Base-by-base conservation (phyloP, 2,113 vertebrate species). In the Nyctibius bracteatus region DNA sequence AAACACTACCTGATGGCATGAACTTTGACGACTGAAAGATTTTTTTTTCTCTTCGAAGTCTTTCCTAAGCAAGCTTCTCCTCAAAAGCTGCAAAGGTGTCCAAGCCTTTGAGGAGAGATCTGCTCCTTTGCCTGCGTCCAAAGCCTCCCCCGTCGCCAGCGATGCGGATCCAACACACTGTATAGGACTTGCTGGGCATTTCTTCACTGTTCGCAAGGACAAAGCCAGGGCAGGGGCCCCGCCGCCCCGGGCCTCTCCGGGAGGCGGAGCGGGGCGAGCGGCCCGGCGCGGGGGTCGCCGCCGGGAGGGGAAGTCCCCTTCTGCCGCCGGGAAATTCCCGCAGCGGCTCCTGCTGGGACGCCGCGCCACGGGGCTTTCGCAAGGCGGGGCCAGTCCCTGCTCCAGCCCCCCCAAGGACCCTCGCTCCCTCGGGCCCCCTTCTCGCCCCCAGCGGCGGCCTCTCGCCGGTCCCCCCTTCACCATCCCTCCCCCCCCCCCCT, bases 101-200 rank as follows among this genome's bases (percentile, higher is more conserved):
- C 7, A 19, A 19, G 66, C n/a, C 46, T 23, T 19, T 1, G 24
- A 20, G 28, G 39, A 23, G n/a, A 13, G 5, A 10, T 3, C 33
- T 0, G 59, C 58, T 3, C 52, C 67, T 24, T 0, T 4, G 31
- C 23, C 39, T 0, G 15, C 7, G 2, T 8, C 25, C 47, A 5
- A 22, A 47, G 58, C 80, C 49, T 4, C 46, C 46, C 44, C 9
- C 46, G 46, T 9, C 3, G 18, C 27, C n/a, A 23, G 22, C 22
- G 14, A 1, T 0, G 9, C 30, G 2, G 21, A 14, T 3, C 14
- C 65, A 7, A 2, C 46, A 6, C 44, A 3, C 21, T 2, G 0
- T 2, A 13, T 2, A 10, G 12, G 10, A 11, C 15, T 30, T 43
- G 12, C 51, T 0, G n/a, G 10, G 14, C 7, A 1, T 3, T 44